Conservation (phyloP, 2,888 invertebrate species). For the Drosophila affinis region DNA sequence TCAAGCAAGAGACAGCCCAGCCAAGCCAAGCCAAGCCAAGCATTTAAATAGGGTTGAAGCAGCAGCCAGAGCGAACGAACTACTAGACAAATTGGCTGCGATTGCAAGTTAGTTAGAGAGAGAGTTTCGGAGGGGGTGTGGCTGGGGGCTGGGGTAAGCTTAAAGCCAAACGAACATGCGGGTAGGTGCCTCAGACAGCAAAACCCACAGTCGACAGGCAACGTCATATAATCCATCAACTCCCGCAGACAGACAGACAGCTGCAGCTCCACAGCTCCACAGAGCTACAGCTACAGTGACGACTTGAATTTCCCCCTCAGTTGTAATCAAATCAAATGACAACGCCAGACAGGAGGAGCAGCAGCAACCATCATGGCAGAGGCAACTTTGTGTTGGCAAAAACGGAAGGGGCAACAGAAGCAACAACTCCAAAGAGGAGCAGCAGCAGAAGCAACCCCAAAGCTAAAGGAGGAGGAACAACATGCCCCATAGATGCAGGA, state of each 20-base stretch:
- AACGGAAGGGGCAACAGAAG: slow-evolving; percentile 40
- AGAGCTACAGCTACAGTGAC: slow-evolving; percentile 25
- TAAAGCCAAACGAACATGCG: slow-evolving; percentile 60
- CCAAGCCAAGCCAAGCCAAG: slow-evolving; percentile 4
- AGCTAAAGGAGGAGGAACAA: slow-evolving; percentile 14
- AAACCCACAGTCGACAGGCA: slow-evolving; percentile 19
- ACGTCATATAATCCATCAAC: slow-evolving; percentile 71
- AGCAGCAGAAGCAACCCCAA: slow-evolving; percentile 16
- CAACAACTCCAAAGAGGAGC: slow-evolving; percentile 33
- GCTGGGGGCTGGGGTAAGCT: slow-evolving; percentile 20
- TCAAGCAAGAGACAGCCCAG: slow-evolving; percentile 62
- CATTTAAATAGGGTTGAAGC: slow-evolving; percentile 55
- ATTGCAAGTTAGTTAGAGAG: slow-evolving; percentile 45
- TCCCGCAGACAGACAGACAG: slow-evolving; percentile 63
- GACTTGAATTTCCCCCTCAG: slow-evolving; percentile 58
- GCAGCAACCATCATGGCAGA: slow-evolving; percentile 17
- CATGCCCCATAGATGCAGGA: slow-evolving; percentile 1
- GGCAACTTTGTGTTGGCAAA: slow-evolving; percentile 42
- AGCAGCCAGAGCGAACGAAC: neutral
- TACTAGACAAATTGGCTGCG: slow-evolving; percentile 68
- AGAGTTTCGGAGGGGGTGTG: neutral
- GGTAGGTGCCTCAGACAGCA: slow-evolving; percentile 31
- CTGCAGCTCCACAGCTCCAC: slow-evolving; percentile 12
- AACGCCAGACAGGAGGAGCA: slow-evolving; percentile 53
- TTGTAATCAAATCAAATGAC: slow-evolving; percentile 75